Base-by-base conservation (phyloP, 2,888 invertebrate species). In the Eupithecia tripunctaria region DNA sequence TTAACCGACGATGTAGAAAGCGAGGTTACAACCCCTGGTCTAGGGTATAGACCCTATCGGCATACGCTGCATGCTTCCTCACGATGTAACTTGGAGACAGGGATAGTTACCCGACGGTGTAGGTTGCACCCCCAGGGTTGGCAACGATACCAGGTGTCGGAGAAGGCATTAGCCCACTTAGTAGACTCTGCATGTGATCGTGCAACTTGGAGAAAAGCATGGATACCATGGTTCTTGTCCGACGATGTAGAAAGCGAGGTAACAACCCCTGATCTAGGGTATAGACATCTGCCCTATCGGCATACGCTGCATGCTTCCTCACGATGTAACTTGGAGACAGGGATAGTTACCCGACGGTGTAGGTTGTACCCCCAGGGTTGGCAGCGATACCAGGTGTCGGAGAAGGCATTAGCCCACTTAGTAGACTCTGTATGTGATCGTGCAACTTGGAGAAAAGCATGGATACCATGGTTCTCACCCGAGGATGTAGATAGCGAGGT, bases 321-420 rank as follows among this genome's bases (percentile, higher is more conserved):
- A 93, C 91, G 0, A 82, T 82, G 0, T 8, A 6, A 47, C 10
- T 15, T 47, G 21, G 51, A 51, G 51, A 51, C 2, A 2, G 8
- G n/a, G 10, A 1, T n/a, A 51, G 51, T 73, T 81, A 93, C 93
- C 93, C 93, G 0, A 94, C 93, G 2, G 94, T 93, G 74, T 93
- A 94, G 1, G 79, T 91, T 93, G 43, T 93, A 80, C 0, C 94
- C 94, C 0, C 94, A 93, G 0, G 94, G 94, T 76, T 94, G 94
- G 72, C 94, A 94, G 1, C 93, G 83, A 38, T 94, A 94, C 12
- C 93, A 81, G 62, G 92, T 91, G 82, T 94, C 94, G 27, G 94
- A 94, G 80, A 94, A 94, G 0, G 93, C 93, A 29, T 94, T 94
- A 0, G 94, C 93, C 94, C 94, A 94, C 77, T 94, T 94, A 0